Evolutionary conservation across 30 jellyfish, hydroid and myxozoan species (phyloP).

Genomic region (Cassiopea andromeda): DNA sequence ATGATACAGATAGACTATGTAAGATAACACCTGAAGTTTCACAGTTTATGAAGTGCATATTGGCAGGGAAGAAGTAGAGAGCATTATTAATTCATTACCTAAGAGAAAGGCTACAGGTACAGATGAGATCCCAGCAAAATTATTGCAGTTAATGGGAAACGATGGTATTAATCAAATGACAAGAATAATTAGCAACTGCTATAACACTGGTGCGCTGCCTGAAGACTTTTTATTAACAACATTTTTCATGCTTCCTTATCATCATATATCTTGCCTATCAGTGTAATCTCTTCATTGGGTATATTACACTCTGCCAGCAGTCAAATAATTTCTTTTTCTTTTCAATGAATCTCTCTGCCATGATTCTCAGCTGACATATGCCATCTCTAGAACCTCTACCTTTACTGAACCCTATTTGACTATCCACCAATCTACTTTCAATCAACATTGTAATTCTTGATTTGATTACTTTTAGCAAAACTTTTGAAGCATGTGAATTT

Average conservation of each 20-base stretch:
- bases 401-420: constrained; percentile 23
- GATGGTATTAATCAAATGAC: constrained; percentile 12
- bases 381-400: constrained; percentile 52
- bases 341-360: constrained; percentile 23
- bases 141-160: constrained; percentile 3
- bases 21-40: background rate
- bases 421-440: constrained; percentile 9
- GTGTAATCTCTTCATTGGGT: too few relatives aligned
- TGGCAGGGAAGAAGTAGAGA: background rate
- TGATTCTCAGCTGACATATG: constrained; percentile 12
- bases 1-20: background rate
- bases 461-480: constrained; percentile 1
- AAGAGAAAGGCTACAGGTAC: constrained; percentile 10
- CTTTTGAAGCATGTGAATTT: constrained; percentile 25
- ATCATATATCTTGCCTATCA: too few relatives aligned
- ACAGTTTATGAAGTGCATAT: background rate
- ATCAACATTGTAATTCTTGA: background rate
- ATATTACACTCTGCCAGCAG: background rate
- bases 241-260: too few relatives aligned
- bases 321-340: background rate
- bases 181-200: background rate
- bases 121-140: constrained; percentile 38
- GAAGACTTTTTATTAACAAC: background rate
- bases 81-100: background rate
- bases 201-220: constrained; percentile 8